These are phyloP conservation scores for Indri indri DNA, from an alignment of 2,113 vertebrate species.

Conservation along the genomic window DNA sequence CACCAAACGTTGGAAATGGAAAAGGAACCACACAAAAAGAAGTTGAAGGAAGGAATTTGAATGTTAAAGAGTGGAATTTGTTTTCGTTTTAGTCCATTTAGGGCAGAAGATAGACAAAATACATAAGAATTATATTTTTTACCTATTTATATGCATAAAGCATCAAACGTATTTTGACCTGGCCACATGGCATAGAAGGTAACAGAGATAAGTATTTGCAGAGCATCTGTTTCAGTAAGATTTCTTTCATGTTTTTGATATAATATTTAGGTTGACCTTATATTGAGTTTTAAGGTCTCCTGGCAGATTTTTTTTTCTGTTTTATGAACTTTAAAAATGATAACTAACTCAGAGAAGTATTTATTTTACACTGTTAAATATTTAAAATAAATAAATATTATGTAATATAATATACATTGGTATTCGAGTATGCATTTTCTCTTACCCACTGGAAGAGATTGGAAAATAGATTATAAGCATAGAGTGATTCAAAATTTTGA, in stretches of 20 bases:
- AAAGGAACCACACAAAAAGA: neutral
- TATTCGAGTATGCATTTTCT: neutral
- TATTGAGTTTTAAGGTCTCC: neutral
- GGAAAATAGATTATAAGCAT: neutral
- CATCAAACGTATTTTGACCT: neutral
- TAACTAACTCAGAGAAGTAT: neutral
- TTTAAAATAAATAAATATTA: neutral
- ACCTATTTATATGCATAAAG: neutral
- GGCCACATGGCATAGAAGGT: neutral
- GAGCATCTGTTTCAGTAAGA: neutral
- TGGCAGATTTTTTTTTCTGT: neutral
- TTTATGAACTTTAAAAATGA: neutral
- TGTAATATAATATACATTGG: neutral
- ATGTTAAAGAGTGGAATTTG: too few species aligned
- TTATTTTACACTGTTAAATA: neutral
- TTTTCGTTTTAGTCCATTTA: neutral
- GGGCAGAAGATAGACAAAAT: neutral
- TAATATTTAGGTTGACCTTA: too few species aligned
- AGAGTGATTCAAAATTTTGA: neutral
- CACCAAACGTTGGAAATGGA: neutral
- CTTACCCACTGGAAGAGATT: neutral
- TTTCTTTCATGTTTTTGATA: neutral
- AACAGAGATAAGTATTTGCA: neutral
- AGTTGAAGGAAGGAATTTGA: too few species aligned
- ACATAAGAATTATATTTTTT: neutral